Evolutionary conservation across 2,888 invertebrate genomes (phyloP), one percentile per base, ranked within the genome.

Genomic region (Eupithecia vulgata): DNA sequence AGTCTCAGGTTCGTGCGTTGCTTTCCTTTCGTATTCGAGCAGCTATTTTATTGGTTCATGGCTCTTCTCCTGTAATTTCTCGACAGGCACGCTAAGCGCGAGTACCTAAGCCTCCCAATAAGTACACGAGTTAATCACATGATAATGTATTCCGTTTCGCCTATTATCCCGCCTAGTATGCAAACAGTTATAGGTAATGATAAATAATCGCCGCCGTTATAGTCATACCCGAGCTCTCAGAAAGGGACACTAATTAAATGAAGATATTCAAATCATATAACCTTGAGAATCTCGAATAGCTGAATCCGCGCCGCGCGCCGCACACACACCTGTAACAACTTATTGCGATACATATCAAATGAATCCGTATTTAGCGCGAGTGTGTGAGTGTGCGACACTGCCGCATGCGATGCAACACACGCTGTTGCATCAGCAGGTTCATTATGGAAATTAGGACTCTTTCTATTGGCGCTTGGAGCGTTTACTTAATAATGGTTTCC

Each of bases 261-360:
- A 72, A 71, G 67, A 64, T 65, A 72, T 70, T 68, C 65, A 57
- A 68, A 70, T 68, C 67, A 59, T 35, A 73, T 61, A 80, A 76
- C 78, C 78, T 76, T 79, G 76, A 75, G 74, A 73, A 74, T 73
- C 72, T 67, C 66, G 76, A 66, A 74, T 67, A 62, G 73, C 71
- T 72, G 76, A 76, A 68, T 72, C 72, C 59, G 64, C 52, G 21
- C 21, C 21, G 48, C 62, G 64, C 40, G 64, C 21, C 64, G 73
- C 77, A 75, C 76, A 70, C 70, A 73, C 65, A 61, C 73, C 61
- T 72, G 73, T 75, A 75, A 75, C 73, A 76, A 78, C 76, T 80
- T 78, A 57, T 57, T 57, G 57, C 21, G 79, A 79, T 79, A 77
- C 79, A 79, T 78, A 77, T 77, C 76, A 73, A 76, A 80, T 78